Percentiles rank a stretch among this genome's conserved stretches.
Evolutionary conservation across 2,797 vertebrate species (phyloP).

Genomic region (Sardinella longiceps): DNA sequence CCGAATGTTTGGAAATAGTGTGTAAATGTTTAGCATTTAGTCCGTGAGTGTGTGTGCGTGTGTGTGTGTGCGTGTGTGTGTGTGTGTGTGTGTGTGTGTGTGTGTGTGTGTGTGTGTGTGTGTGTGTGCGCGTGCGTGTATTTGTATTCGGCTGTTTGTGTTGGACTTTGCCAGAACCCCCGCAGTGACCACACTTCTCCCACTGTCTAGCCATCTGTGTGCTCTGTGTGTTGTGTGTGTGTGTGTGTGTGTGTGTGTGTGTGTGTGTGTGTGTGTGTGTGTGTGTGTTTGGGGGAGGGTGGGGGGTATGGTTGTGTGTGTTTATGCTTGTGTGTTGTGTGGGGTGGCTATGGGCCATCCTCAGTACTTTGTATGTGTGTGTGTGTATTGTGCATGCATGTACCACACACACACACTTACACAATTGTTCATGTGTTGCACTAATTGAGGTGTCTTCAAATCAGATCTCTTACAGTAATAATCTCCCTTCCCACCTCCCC

Average conservation of each 20-base stretch:
- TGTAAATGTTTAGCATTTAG: background rate
- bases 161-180: background rate
- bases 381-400: too few species aligned
- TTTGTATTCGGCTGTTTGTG: background rate
- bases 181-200: background rate
- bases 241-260: slow-evolving; percentile 41
- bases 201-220: slow-evolving; percentile 16
- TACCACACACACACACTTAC: background rate
- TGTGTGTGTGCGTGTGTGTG: slow-evolving; percentile 4
- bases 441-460: background rate
- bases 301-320: slow-evolving; percentile 32
- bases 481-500: background rate
- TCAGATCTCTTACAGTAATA: background rate
- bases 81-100: slow-evolving; percentile 1
- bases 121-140: background rate
- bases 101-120: too few species aligned
- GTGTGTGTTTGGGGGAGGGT: too few species aligned
- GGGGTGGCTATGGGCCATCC: background rate
- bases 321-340: slow-evolving; percentile 28
- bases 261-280: slow-evolving; percentile 27
- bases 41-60: background rate
- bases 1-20: background rate
- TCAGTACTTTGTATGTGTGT: too few species aligned
- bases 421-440: background rate
- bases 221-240: slow-evolving; percentile 20